Evolutionary conservation across 2,113 vertebrate genomes (phyloP).

Genomic region (Dicaeum eximium): DNA sequence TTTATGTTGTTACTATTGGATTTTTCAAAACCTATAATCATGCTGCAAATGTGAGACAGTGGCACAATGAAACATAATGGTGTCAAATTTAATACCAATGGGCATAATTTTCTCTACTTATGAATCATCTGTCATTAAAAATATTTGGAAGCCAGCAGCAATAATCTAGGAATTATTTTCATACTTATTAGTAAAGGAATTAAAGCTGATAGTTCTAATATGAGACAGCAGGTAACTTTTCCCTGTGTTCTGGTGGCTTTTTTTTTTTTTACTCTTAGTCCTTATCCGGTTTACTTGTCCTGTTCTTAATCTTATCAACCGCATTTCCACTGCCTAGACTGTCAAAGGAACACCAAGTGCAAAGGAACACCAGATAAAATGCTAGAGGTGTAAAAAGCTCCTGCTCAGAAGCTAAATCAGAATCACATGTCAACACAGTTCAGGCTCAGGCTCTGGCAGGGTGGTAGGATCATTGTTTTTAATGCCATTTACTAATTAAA

Average conservation of each 20-base stretch:
- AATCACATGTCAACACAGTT: slow-evolving; percentile 15
- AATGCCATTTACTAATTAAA: slow-evolving; percentile 66
- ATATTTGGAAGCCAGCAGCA: not conserved
- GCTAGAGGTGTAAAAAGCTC: slow-evolving; percentile 3
- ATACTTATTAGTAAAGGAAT: not conserved
- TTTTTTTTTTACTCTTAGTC: not conserved
- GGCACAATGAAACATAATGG: not conserved
- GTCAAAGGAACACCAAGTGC: not conserved
- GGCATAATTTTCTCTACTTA: not conserved
- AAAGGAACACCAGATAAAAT: slow-evolving; percentile 6
- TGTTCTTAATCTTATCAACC: slow-evolving; percentile 3
- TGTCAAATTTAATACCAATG: not conserved
- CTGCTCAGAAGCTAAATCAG: slow-evolving; percentile 45
- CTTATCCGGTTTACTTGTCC: not conserved
- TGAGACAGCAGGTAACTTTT: not conserved
- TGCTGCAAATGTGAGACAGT: not conserved
- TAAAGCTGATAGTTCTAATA: not conserved
- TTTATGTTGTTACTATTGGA: not conserved
- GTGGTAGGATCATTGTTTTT: slow-evolving; percentile 39
- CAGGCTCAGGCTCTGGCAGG: not conserved
- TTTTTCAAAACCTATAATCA: not conserved
- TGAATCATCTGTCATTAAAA: not conserved
- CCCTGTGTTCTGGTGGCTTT: not conserved
- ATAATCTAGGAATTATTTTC: not conserved
- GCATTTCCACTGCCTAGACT: not conserved